Base-by-base conservation (phyloP, 1,140 invertebrate genomes). In the Tetramorium alpestre region DNA sequence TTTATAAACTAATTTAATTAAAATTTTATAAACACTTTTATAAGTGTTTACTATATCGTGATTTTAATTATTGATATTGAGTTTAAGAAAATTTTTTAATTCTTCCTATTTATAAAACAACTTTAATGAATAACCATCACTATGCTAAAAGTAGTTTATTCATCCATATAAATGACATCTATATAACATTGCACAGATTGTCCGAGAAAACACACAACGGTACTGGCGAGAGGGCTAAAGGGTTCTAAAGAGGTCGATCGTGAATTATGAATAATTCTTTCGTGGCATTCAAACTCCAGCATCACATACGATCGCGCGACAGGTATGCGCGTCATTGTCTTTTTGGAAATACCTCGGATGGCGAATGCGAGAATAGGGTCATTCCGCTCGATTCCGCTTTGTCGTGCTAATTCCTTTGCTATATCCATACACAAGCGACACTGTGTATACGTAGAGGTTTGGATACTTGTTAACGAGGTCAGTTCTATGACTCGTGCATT, bases 391-490 rank as follows among this genome's bases (percentile, higher is more conserved):
- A 89, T 89, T 80, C 85, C 67, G 85, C 80, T 81, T 82, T 77
- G 89, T 75, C 47, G 51, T 64, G 33, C 73, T 90, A 91, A 91
- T 90, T 86, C 56, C 89, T 85, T 28, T 38, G 41, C 41, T 86
- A 28, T 44, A 33, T 64, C 16, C 47, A n/a, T 67, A 51, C 65
- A 65, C 58, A 49, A 13, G 86, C 41, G 75, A 81, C 28, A 75
- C 44, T 54, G 47, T 70, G 28, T 76, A 49, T 51, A 62, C 58
- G 38, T 38, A n/a, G n/a, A 73, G 41, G 38, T n/a, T 41, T 51
- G 47, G 49, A 81, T 64, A 75, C 72, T 64, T 33, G 73, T 76
- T 90, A 90, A 90, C 88, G 86, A 65, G 89, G 89, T 90, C 88
- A 90, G 58, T 86, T 75, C 38, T 64, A 33, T 44, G 72, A 58